Base-by-base conservation (phyloP, 2,797 vertebrate genomes). In the Podarcis lilfordi region DNA sequence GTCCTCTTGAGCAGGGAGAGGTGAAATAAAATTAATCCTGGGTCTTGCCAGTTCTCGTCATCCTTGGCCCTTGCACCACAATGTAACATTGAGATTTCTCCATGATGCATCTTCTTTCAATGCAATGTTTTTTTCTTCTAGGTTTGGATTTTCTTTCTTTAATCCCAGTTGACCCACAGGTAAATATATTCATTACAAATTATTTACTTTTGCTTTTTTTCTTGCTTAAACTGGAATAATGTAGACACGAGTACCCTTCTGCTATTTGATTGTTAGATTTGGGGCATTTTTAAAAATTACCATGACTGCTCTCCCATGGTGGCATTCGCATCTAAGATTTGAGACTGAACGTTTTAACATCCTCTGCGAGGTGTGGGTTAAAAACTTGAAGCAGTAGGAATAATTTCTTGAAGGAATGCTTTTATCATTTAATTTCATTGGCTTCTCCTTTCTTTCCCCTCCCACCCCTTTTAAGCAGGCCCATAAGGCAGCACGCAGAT, bases 101-200 rank as follows among this genome's bases (percentile, higher is more conserved):
- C 29, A 5, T 11, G 71, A 15, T 21, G 1, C n/a, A 5, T 71
- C 5, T 79, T 76, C 40, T 79, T 64, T 71, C 50, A 88, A 59
- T 19, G 25, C 32, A 13, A 37, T 13, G 1, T 69, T 27, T 86
- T 86, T 94, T 55, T 95, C 45, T 95, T 96, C 90, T 91, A 99
- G 99, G 98, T 97, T 96, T 99, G 97, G 98, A 99, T 96, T 97
- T 99, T 93, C 98, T 99, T 96, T 98, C 98, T 8, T 96, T 99
- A 94, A 98, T 99, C 95, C 98, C 98, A 97, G 98, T 97, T 93
- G 98, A 99, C 94, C 94, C 98, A 83, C 99, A 99, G 98, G 99
- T 99, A 97, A 89, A 96, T 96, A 92, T 95, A 91, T 89, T 85
- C 91, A 85, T 89, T 89, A 78, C 85, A 94, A 94, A 89, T 88